Percentiles rank a stretch among this genome's conserved stretches.
These are phyloP conservation scores for Oophaga sylvatica DNA, from an alignment of 2,797 vertebrate species.

Conservation along the genomic window DNA sequence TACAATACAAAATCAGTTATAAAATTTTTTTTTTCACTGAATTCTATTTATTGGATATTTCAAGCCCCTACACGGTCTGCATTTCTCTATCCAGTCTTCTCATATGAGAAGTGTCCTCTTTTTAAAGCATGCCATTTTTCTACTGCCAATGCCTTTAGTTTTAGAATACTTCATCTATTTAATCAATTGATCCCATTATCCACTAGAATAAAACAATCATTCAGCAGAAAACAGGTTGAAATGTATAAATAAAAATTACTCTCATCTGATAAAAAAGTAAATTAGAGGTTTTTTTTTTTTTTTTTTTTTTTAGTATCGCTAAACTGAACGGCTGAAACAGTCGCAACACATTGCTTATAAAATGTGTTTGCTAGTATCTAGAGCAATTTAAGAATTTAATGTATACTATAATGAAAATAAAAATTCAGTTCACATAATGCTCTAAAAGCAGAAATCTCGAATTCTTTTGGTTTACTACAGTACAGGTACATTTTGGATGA, in stretches of 20 bases:
- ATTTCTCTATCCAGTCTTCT: slow-evolving; percentile 79
- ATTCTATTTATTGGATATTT: slow-evolving; percentile 88
- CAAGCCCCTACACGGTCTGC: slow-evolving; percentile 82
- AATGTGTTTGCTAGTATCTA: slow-evolving; percentile 46
- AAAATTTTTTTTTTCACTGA: slow-evolving; percentile 93
- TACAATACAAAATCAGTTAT: slow-evolving; percentile 98
- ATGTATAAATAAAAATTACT: slow-evolving; percentile 65
- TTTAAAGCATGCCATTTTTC: slow-evolving; percentile 54
- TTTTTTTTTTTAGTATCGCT: slow-evolving; percentile 63
- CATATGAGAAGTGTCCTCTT: slow-evolving; percentile 14
- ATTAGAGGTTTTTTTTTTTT: slow-evolving; percentile 17
- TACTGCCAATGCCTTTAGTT: slow-evolving; percentile 32
- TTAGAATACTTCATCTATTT: slow-evolving; percentile 28
- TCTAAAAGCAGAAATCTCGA: slow-evolving; percentile 72
- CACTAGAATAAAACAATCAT: slow-evolving; percentile 66
- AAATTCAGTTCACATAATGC: slow-evolving; percentile 76
- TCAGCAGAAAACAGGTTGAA: slow-evolving; percentile 69
- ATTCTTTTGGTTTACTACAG: slow-evolving; percentile 78
- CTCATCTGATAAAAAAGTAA: slow-evolving; percentile 53
- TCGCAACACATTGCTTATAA: slow-evolving; percentile 37
- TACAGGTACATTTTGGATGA: slow-evolving; percentile 72
- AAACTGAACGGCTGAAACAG: slow-evolving; percentile 39
- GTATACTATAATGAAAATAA: slow-evolving; percentile 74
- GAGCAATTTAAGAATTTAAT: slow-evolving; percentile 53
- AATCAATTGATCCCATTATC: slow-evolving; percentile 11